Percentiles rank a stretch among this genome's conserved stretches.
These are phyloP conservation scores for Ascidia mentula DNA, from an alignment of 23 tunicate genomes.

Conservation along the genomic window DNA sequence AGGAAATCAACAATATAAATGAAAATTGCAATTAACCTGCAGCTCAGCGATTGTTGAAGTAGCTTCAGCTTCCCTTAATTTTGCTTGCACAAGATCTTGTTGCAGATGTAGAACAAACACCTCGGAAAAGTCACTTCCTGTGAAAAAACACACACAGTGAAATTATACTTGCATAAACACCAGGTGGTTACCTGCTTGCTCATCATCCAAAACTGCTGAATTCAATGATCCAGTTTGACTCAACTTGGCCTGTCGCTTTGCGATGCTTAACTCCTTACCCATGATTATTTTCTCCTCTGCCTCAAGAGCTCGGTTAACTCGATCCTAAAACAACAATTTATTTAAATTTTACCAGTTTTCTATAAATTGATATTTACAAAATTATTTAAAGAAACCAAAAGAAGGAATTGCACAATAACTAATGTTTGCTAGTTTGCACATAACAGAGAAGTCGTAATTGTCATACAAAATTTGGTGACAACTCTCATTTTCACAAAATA, in stretches of 20 bases:
- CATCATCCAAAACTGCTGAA: conserved; percentile 1
- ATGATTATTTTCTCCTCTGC: conserved; percentile 96
- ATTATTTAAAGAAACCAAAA: no score
- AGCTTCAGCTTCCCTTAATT: conserved; percentile 78
- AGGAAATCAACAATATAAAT: background rate
- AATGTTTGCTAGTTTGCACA: no score
- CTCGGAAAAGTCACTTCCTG: conserved; percentile 42
- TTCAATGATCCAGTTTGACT: background rate
- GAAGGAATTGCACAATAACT: no score
- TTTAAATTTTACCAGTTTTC: no score
- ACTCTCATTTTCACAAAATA: no score
- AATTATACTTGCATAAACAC: background rate
- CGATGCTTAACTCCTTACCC: conserved; percentile 93
- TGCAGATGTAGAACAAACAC: conserved; percentile 77
- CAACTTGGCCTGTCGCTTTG: conserved; percentile 74
- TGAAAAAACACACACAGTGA: background rate
- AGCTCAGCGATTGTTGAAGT: conserved; percentile 40
- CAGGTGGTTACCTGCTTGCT: background rate
- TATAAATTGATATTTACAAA: no score
- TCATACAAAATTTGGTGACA: no score
- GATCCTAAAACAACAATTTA: conserved; percentile 58
- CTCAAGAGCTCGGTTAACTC: conserved; percentile 92
- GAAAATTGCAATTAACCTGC: no score
- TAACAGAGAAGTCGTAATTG: no score
- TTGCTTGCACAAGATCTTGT: conserved; percentile 86